Conservation (phyloP, 2,888 invertebrate genomes). For the Neelides folsomi region DNA sequence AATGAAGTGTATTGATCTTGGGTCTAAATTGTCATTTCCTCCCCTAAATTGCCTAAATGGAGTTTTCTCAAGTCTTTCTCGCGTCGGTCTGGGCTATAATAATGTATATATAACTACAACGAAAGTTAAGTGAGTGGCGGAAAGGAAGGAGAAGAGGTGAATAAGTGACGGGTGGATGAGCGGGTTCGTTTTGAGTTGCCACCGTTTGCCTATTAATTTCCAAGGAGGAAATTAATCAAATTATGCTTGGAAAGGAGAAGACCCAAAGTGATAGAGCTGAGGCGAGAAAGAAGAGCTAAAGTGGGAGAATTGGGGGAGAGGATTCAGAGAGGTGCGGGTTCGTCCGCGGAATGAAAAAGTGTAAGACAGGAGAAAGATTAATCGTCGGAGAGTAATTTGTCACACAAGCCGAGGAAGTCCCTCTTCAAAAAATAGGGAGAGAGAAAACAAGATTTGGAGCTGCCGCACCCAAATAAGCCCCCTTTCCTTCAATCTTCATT, state of each 20-base stretch:
- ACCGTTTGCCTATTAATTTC: neutral
- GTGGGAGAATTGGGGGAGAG: neutral
- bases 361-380: conserved; percentile 33
- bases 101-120: too few relatives aligned
- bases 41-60: too few relatives aligned
- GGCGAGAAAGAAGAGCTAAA: neutral
- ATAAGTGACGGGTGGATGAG: conserved; percentile 3
- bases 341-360: conserved; percentile 18
- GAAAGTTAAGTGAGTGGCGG: too few relatives aligned
- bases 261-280: neutral
- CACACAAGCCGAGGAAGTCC: conserved; percentile 23
- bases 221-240: conserved; percentile 22
- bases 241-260: conserved; percentile 15
- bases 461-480: neutral
- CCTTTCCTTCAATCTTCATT: neutral
- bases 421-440: conserved; percentile 20
- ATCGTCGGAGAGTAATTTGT: conserved; percentile 34
- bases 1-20: too few relatives aligned
- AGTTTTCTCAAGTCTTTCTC: too few relatives aligned
- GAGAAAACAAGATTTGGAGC: neutral
- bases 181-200: neutral
- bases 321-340: conserved; percentile 2
- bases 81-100: too few relatives aligned
- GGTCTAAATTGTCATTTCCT: too few relatives aligned
- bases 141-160: conserved; percentile 5